Base-by-base conservation (phyloP, 2,888 invertebrate genomes). In the Allolobophora icterica region DNA sequence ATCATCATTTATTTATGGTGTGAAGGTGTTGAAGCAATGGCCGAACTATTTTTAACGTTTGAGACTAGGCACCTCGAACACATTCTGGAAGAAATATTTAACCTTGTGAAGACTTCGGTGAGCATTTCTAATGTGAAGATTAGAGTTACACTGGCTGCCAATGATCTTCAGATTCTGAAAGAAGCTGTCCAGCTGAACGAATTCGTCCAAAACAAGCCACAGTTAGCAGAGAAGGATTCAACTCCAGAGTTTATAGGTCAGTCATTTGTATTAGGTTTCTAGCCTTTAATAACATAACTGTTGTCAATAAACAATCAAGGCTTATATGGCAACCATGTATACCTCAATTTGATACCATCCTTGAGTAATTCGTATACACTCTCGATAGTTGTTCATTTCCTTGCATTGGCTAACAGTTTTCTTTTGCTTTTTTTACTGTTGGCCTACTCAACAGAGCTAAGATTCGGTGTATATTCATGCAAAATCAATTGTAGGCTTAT, bases 151-250 rank as follows among this genome's bases (percentile, higher is more conserved):
- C 8, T 71, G 71, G 71, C 71, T 11, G 71, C n/a, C 8, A n/a
- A 71, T 71, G 71, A 71, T 71, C 71, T 71, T 71, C 71, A n/a
- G 71, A n/a, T 71, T n/a, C 71, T 71, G 71, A 71, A 71, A 71
- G 71, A 71, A 71, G 71, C 71, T 17, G 30, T n/a, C n/a, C 71
- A n/a, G 71, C 71, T 71, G 71, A 71, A 71, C 71, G 71, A 71
- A n/a, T n/a, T 71, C 71, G 71, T 8, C 71, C n/a, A n/a, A 30
- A 71, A 71, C 71, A 71, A 52, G 71, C 71, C 71, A 8, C n/a
- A 71, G 30, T 2, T 52, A 24, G 24, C 52, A 17, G 30, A 71
- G n/a, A 71, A 11, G 13, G n/a, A 71, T 71, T 8, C 30, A 71
- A n/a, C 0, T 71, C n/a, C n/a, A 30, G 71, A 71, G 71, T n/a